Evolutionary conservation across 2,797 vertebrate species (phyloP).

Genomic region (Falco naumanni): DNA sequence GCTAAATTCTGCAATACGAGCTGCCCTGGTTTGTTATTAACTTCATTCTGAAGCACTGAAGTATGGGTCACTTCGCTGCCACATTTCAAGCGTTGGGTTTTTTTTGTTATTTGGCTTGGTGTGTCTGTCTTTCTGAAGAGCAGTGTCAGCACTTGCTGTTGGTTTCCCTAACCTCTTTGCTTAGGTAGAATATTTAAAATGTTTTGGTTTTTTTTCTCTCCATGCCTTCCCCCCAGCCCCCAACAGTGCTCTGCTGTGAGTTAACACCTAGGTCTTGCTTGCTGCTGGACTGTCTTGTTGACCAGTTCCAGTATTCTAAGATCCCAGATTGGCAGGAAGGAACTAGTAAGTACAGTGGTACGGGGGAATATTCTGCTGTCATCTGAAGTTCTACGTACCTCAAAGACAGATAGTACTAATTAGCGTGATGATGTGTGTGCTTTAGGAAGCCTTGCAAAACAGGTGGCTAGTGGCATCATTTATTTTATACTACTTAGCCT

Average conservation of each 20-base stretch:
- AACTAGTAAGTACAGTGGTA: background rate
- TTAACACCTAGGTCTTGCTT: constrained; percentile 7
- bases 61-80: background rate
- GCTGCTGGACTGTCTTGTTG: background rate
- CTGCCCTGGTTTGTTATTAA: background rate
- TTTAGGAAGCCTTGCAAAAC: background rate
- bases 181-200: background rate
- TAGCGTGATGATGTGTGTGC: background rate
- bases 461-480: background rate
- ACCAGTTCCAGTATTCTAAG: background rate
- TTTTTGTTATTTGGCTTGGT: background rate
- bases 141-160: background rate
- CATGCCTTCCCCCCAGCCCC: background rate
- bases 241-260: background rate
- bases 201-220: background rate
- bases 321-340: background rate
- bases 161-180: background rate
- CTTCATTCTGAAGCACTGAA: background rate
- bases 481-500: background rate
- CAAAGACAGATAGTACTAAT: background rate
- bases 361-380: background rate
- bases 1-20: background rate
- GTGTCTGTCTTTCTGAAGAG: background rate
- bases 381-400: background rate
- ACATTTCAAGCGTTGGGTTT: background rate